These are phyloP conservation scores for Aegithalos caudatus DNA, from an alignment of 2,113 vertebrate species.

Conservation along the genomic window DNA sequence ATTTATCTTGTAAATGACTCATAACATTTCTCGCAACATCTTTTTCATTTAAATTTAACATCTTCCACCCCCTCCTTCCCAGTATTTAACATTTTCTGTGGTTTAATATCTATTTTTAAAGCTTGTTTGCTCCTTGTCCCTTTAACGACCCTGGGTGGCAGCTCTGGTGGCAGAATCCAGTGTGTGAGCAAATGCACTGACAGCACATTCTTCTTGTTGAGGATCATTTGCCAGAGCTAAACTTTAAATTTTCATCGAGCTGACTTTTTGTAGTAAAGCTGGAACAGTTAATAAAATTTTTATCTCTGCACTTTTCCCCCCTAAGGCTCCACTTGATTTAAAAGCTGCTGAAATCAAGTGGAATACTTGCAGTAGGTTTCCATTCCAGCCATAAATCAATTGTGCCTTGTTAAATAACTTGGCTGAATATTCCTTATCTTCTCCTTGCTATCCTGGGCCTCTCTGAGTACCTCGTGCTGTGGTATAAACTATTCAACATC, in stretches of 20 bases:
- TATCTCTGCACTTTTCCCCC: not conserved
- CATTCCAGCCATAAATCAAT: not conserved
- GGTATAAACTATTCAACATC: not conserved
- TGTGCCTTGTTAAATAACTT: not conserved
- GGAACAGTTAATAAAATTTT: constrained; percentile 11
- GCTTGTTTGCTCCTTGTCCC: not conserved
- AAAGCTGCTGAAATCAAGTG: constrained; percentile 27
- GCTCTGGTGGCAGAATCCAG: not conserved
- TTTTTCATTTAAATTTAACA: not conserved
- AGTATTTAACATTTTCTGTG: not conserved
- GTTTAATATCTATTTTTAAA: not conserved
- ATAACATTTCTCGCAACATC: not conserved
- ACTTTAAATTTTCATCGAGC: not conserved
- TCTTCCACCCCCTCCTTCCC: not conserved
- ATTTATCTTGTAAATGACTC: not conserved
- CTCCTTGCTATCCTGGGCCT: not conserved
- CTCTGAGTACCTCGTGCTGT: not conserved
- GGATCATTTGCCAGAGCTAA: not conserved
- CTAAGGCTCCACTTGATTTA: constrained; percentile 17
- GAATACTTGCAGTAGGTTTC: not conserved
- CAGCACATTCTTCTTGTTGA: not conserved
- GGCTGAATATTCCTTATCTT: constrained; percentile 2
- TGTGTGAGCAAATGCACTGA: not conserved
- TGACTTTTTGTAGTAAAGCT: not conserved
- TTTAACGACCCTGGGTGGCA: not conserved